Evolutionary conservation across 2,113 vertebrate species (phyloP), one percentile per base, ranked within the genome.

Genomic region (Ceyx melanurus): DNA sequence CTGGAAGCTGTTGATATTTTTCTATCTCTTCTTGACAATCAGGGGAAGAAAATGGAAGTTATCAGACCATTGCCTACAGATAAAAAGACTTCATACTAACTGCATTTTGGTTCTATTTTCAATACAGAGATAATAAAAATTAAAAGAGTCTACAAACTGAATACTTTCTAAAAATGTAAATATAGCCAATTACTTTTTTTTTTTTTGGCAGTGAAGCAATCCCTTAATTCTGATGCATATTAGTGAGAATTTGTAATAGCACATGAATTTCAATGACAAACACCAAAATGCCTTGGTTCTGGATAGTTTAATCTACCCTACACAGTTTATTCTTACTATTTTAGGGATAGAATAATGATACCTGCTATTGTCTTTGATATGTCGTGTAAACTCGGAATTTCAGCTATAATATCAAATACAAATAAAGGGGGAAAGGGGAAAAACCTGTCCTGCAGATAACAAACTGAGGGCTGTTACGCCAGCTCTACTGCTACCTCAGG

Each of bases 1-100:
- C 23, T 92, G 58, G 72, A 88, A 75, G 29, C 45, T 83, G 64
- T 57, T 92, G 67, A 53, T 93, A 57, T 62, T 85, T 91, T 94
- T 79, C 25, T 67, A n/a, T 91, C 68, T 61, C 13, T 76, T 90
- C 80, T 68, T 93, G 42, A 82, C 79, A 80, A 76, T 31, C 46
- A 40, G 20, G 12, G 31, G 40, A 19, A 79, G 53, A 85, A 94
- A 64, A 91, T 18, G 20, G 31, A 82, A 85, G n/a, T 40, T 40
- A 85, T 62, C 54, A 45, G 67, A 70, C 28, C 13, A 28, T 13
- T 90, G 23, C 46, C 33, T 61, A 33, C 18, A 88, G 64, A 78
- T 64, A 56, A 78, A 89, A 87, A 60, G 6, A 33, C 17, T 81
- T 72, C 33, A 79, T 0, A 0, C 5, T 73, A 56, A 11, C 53